Base-by-base conservation (phyloP, 2,888 invertebrate genomes). In the Dicyrtomina minuta region DNA sequence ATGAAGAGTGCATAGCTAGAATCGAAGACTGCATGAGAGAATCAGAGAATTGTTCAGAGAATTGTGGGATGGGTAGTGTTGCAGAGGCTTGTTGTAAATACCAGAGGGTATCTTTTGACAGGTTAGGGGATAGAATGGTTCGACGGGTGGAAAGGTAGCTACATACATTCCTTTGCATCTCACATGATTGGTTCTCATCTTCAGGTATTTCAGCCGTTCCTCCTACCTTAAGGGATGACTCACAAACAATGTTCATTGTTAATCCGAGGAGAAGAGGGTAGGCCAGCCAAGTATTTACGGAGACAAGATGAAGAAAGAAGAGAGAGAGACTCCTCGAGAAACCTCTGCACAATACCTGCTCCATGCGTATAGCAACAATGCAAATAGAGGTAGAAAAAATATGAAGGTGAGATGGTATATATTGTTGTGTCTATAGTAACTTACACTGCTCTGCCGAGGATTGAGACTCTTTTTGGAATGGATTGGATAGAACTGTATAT, bases 101-200 rank as follows among this genome's bases (percentile, higher is more conserved):
- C 76, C 74, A 73, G 74, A 75, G 77, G 75, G 75, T 72, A 73
- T 72, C 70, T 76, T 77, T 74, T 77, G 77, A 75, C 77, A 74
- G 77, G 71, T 75, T 70, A 70, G 66, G 62, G 66, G 68, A 3
- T 59, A 56, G 41, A 58, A 70, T 68, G 68, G 64, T 66, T 68
- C 51, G 55, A 46, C 44, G 71, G 69, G 74, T 72, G 73, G 75
- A 73, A 74, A 72, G 75, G 72, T 72, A 74, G 70, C 70, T 68
- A 66, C 60, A 65, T 59, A 66, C 76, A 76, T 76, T 74, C 74
- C 74, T 70, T 69, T 70, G 72, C 71, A 70, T 64, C 68, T 67
- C 67, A 73, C 74, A 72, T 75, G 77, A 77, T 77, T 77, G 77
- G 77, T 72, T 75, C 74, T 72, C 72, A 70, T 73, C 70, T 66